Base-by-base conservation (phyloP, 2,888 invertebrate genomes). In the Watsonalla binaria region DNA sequence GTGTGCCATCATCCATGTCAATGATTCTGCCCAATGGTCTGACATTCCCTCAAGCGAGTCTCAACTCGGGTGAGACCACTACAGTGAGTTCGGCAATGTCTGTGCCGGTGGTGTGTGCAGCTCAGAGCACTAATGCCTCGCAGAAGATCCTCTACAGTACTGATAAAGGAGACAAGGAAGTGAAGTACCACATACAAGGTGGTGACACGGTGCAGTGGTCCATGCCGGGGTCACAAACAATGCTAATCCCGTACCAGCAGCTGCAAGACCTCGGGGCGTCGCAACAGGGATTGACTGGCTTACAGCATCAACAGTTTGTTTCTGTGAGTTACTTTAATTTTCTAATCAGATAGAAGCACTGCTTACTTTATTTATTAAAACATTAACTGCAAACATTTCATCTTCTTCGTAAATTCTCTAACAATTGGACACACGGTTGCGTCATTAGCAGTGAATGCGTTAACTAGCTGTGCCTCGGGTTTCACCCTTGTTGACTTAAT, bases 221-320 rank as follows among this genome's bases (percentile, higher is more conserved):
- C 0, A 73, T 90, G 54, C 90, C 90, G 0, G 89, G 89, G 0
- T 86, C 89, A 0, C 90, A 90, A 61, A 90, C 90, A 7, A 90
- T 90, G 90, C 62, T 90, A 54, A 90, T 90, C 57, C 90, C 90
- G 5, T 90, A 90, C 56, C 90, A 90, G 61, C 90, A 90, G 57
- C 63, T 90, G 5, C 90, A 90, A 59, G 90, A 90, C 46, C 70
- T 90, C 34, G 70, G 86, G 1, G 70, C 81, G 4, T 79, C 76
- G 59, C 90, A 87, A 58, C 67, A 81, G 39, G 86, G 84, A 6
- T 58, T 90, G 53, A 61, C 82, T 9, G 88, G 86, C 60, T 63
- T 90, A 24, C 90, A 89, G 55, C 81, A 78, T 2, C 89, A 90
- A 53, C 90, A 90, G 58, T 90, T 80, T 84, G 88, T 90, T 54